Percentiles rank a stretch among this genome's conserved stretches.
Conservation (phyloP, 2,113 vertebrate genomes). For the Oreotrochilus melanogaster region DNA sequence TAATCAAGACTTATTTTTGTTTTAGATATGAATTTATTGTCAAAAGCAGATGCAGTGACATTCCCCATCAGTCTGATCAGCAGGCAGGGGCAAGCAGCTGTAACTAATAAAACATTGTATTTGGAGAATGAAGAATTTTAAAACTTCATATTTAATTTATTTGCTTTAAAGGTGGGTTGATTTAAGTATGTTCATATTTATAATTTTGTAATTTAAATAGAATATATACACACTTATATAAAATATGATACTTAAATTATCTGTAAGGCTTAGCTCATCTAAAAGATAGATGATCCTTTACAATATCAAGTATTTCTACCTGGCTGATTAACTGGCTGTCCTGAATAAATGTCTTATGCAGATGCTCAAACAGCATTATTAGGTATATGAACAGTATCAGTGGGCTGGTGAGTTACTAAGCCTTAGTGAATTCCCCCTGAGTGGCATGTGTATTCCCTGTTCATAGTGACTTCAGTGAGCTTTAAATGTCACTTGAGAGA, state of each 20-base stretch:
- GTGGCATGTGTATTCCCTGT: background rate
- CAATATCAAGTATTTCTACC: background rate
- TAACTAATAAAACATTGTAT: background rate
- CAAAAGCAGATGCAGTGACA: background rate
- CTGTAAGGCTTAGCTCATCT: background rate
- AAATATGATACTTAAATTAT: no score
- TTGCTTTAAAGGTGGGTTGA: background rate
- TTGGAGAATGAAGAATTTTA: background rate
- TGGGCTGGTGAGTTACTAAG: background rate
- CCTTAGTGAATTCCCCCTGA: background rate
- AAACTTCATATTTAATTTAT: background rate
- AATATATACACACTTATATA: background rate
- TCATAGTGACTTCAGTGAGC: background rate
- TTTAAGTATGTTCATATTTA: background rate
- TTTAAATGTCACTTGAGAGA: background rate
- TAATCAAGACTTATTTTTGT: background rate
- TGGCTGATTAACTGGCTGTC: background rate
- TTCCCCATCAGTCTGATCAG: background rate
- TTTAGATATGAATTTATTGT: background rate
- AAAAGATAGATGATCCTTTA: background rate
- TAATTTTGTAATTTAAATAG: background rate
- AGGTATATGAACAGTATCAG: accelerated
- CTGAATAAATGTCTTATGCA: background rate
- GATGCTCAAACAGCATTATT: background rate
- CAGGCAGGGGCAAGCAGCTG: background rate